Evolutionary conservation across 2,797 vertebrate species (phyloP).

Genomic region (Hydrophis major): DNA sequence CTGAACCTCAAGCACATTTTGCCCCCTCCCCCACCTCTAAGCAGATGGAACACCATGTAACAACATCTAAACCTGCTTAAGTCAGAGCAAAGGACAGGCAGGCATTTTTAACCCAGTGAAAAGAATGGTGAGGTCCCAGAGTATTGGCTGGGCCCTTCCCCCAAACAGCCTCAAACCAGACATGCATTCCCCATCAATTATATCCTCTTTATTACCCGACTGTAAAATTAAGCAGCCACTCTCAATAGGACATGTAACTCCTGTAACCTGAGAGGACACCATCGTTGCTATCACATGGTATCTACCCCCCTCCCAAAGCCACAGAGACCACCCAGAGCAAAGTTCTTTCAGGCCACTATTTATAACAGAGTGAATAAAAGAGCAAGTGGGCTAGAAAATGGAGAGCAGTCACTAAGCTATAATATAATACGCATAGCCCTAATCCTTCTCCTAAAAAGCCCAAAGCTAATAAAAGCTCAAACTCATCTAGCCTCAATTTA

Average conservation of each 20-base stretch:
- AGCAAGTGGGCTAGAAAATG: not conserved
- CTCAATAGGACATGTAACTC: slow-evolving; percentile 41
- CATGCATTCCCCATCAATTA: slow-evolving; percentile 62
- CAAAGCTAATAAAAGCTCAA: not conserved
- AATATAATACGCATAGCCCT: not conserved
- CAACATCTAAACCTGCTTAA: not conserved
- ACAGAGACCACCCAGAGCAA: slow-evolving; percentile 45
- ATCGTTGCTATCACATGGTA: slow-evolving; percentile 7
- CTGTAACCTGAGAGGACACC: slow-evolving; percentile 41
- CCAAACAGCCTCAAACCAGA: not conserved
- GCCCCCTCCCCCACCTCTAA: not conserved
- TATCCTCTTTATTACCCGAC: slow-evolving; percentile 72
- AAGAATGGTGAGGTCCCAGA: not conserved
- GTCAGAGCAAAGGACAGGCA: not conserved
- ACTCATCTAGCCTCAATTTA: not conserved
- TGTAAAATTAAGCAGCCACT: slow-evolving; percentile 67
- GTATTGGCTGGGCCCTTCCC: not conserved
- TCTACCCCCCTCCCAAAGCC: not conserved
- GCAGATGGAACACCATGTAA: accelerated
- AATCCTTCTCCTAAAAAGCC: not conserved
- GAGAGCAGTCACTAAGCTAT: not conserved
- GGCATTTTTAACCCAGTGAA: not conserved
- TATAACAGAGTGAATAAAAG: not conserved
- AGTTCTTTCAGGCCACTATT: accelerated
- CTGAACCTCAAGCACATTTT: not conserved